These are phyloP conservation scores for Glyptemys insculpta DNA, from an alignment of 2,797 vertebrate genomes.

Conservation along the genomic window DNA sequence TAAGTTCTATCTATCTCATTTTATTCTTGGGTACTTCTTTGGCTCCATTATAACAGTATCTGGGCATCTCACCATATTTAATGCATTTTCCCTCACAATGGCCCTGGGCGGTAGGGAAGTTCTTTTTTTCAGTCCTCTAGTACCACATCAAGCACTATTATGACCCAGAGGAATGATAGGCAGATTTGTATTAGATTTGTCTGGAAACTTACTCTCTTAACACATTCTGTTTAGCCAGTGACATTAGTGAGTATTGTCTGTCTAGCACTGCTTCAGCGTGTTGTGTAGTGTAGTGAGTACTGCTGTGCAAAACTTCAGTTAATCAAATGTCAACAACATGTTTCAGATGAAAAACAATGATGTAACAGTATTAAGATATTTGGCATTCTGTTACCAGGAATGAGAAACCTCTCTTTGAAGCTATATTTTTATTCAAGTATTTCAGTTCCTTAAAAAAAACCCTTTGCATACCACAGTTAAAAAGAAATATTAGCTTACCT, in stretches of 20 bases:
- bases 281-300: constrained; percentile 4
- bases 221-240: neutral
- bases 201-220: neutral
- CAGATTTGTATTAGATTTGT: neutral
- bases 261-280: neutral
- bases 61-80: neutral
- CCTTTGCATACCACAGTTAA: neutral
- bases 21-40: neutral
- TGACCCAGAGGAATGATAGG: neutral
- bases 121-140: neutral
- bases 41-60: neutral
- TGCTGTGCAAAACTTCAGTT: constrained; percentile 15
- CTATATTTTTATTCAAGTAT: neutral
- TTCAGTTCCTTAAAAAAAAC: neutral
- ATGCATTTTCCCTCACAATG: neutral
- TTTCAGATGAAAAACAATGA: neutral
- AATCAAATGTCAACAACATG: neutral
- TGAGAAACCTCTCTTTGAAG: neutral
- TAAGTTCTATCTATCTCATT: constrained; percentile 11
- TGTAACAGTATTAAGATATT: neutral
- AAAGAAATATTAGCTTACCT: neutral
- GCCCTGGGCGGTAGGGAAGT: neutral
- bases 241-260: neutral
- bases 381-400: neutral
- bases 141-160: neutral